Base-by-base conservation (phyloP, 1,140 invertebrate species). In the Bombus terrestris region DNA sequence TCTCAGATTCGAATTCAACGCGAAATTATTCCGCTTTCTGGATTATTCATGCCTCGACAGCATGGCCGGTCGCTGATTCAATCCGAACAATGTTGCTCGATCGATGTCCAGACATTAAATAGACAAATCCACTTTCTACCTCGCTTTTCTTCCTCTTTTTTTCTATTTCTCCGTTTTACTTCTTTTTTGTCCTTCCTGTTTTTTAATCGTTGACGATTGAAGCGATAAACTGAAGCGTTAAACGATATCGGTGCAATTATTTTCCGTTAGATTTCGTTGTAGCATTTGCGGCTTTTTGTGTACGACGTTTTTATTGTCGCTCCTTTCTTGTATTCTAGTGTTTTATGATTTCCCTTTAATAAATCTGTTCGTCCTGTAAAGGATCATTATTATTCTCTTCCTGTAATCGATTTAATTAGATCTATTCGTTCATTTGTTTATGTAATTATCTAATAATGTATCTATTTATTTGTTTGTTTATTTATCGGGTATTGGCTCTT, bases 1-100 rank as follows among this genome's bases (percentile, higher is more conserved):
- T 90, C 88, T 89, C 47, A 79, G 82, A 90, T 90, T 90, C 86
- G 81, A 87, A 90, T 90, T 90, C 88, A 88, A 85, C 79, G 86
- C 74, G 68, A 90, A 90, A 90, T 90, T 90, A 89, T 90, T 87
- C 85, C 75, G 83, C 73, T 79, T 77, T 83, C 83, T 86, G 85
- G 85, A 90, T 90, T 90, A 90, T 90, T 90, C 88, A 90, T 89
- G 84, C 62, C 64, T 53, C 35, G 69, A 43, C 39, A 64, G 81
- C 37, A 18, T 39, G 35, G 32, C 18, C n/a, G 53, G 39, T 66
- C 43, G 77, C 73, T 68, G 68, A 75, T 85, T 53, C 62, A 76
- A 85, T 69, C 64, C 37, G 59, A 74, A 64, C 68, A 66, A 73
- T 53, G 47, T 89, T 87, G 77, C 81, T 77, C 88, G 73, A 90